Conservation (phyloP, 1,140 invertebrate genomes). For the Laupala kohalensis region DNA sequence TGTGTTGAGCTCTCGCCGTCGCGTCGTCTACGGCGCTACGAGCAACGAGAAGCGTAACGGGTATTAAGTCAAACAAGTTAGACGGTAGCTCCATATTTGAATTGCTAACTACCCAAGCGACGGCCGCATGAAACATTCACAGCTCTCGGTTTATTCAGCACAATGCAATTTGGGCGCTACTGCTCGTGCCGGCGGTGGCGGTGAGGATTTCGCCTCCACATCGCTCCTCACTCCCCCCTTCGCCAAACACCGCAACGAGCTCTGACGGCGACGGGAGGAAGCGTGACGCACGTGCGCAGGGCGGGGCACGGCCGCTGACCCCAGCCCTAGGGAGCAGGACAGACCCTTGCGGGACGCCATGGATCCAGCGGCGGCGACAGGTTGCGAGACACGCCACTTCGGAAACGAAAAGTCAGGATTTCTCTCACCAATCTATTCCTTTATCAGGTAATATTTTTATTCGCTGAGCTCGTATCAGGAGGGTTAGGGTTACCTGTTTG, state of each 20-base stretch:
- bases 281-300: background rate
- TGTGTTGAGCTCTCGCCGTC: background rate
- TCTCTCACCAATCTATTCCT: too few relatives aligned
- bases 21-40: background rate
- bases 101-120: background rate
- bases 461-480: too few relatives aligned
- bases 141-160: background rate
- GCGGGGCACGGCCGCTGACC: background rate
- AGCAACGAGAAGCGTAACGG: background rate
- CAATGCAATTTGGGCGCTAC: background rate
- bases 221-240: too few relatives aligned
- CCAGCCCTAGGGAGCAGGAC: too few relatives aligned
- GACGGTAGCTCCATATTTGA: background rate
- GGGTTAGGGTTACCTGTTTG: too few relatives aligned
- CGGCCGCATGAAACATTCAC: background rate
- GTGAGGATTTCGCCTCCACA: too few relatives aligned
- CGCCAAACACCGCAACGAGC: too few relatives aligned
- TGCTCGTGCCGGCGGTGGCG: background rate
- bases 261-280: background rate
- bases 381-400: too few relatives aligned
- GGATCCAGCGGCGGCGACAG: too few relatives aligned
- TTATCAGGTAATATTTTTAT: too few relatives aligned
- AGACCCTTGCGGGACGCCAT: too few relatives aligned
- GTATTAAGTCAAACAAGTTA: background rate
- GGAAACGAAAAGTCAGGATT: too few relatives aligned